Conservation (phyloP, 2,113 vertebrate genomes). For the Manacus vitellinus region DNA sequence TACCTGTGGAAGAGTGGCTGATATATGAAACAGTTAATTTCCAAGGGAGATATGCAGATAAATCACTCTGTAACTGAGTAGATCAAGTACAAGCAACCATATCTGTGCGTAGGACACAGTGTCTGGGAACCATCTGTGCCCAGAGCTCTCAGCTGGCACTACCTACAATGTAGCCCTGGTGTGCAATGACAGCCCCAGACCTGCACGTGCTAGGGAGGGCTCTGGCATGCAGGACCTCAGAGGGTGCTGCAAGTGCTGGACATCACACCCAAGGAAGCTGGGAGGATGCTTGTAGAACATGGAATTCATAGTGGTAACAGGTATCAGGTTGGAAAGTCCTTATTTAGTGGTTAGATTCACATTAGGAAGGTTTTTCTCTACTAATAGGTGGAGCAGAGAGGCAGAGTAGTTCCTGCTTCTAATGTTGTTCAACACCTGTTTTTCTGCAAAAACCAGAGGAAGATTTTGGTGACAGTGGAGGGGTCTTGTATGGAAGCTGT, state of each 20-base stretch:
- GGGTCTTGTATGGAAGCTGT: background rate
- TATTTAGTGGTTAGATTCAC: background rate
- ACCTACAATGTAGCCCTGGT: rapidly evolving
- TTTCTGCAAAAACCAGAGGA: background rate
- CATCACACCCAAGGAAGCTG: background rate
- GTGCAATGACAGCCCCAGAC: background rate
- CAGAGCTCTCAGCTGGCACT: background rate
- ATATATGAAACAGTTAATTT: background rate
- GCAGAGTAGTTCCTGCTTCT: background rate
- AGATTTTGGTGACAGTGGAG: background rate
- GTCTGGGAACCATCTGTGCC: background rate
- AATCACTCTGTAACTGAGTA: background rate
- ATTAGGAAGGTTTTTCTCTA: background rate
- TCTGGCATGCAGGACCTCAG: background rate
- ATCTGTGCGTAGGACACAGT: rapidly evolving
- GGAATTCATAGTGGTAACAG: background rate
- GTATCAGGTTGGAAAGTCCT: background rate
- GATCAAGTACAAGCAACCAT: background rate
- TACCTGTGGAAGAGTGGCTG: background rate
- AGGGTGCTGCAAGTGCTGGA: background rate
- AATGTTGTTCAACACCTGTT: background rate
- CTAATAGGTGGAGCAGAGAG: background rate
- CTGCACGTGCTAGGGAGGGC: rapidly evolving
- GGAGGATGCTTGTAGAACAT: background rate
- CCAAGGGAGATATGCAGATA: background rate